Percentiles rank a stretch among this genome's conserved stretches.
phyloP scores from a whole-genome alignment of 2,888 invertebrate species.

The Plagiodera versicolora region DNA sequence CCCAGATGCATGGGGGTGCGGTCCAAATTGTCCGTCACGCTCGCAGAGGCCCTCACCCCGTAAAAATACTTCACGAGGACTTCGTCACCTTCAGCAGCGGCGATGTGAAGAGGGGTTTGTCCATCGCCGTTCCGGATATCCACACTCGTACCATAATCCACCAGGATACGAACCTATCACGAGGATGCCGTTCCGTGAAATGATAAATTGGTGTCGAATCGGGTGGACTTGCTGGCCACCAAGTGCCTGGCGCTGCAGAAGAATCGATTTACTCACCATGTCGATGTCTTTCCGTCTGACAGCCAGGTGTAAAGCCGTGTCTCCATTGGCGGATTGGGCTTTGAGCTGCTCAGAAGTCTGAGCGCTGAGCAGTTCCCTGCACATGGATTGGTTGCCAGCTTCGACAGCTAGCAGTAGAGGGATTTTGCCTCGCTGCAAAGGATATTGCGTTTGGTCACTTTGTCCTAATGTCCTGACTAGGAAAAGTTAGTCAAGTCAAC shows the following conservation, averaged over 20 bases:
- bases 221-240: too few species aligned
- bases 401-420: conserved; percentile 93
- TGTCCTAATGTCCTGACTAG: too few species aligned
- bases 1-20: conserved; percentile 70
- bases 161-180: conserved; percentile 74
- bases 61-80: conserved; percentile 93
- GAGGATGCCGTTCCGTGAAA: too few species aligned
- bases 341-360: conserved; percentile 87
- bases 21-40: conserved; percentile 94
- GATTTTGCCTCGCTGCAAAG: conserved; percentile 85
- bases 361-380: conserved; percentile 86
- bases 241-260: too few species aligned
- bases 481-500: too few species aligned
- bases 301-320: conserved; percentile 93
- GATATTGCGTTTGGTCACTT: background rate
- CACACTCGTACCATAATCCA: conserved; percentile 89
- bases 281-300: conserved; percentile 91
- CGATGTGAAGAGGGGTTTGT: conserved; percentile 92
- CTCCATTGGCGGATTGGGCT: conserved; percentile 82
- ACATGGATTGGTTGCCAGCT: conserved; percentile 94
- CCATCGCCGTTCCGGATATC: conserved; percentile 94
- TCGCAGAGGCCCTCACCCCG: conserved; percentile 91
- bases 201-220: too few species aligned
- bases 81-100: conserved; percentile 95
- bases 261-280: conserved; percentile 64